These are phyloP conservation scores for Sminthurides aquaticus DNA, from an alignment of 2,888 invertebrate species.

Conservation along the genomic window DNA sequence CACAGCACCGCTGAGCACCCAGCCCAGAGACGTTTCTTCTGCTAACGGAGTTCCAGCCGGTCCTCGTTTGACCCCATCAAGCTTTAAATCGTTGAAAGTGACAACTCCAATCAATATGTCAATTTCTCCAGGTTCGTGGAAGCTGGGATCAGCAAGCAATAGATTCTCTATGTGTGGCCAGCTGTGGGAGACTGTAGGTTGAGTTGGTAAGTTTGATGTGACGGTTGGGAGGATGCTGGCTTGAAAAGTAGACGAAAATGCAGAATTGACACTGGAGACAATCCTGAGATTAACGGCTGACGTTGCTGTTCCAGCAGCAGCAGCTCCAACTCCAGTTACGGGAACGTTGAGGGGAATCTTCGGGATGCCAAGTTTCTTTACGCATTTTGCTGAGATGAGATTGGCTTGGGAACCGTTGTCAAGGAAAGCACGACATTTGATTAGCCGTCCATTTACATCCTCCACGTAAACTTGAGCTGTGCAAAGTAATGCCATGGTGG, in stretches of 20 bases:
- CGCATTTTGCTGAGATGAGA: slow-evolving; percentile 1
- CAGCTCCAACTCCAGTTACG: not conserved
- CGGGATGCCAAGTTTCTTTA: not conserved
- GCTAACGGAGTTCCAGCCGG: not conserved
- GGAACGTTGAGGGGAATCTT: not conserved
- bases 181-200: not conserved
- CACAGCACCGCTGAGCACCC: not conserved
- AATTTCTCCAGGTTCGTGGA: slow-evolving; percentile 7
- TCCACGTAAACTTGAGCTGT: slow-evolving; percentile 5
- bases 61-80: not conserved
- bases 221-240: not conserved
- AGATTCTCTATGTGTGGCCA: slow-evolving; percentile 4
- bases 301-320: not conserved
- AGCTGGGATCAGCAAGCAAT: slow-evolving; percentile 15
- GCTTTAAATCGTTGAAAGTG: not conserved
- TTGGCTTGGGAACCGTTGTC: slow-evolving; percentile 9
- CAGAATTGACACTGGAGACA: not conserved
- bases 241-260: not conserved
- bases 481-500: not conserved
- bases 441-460: not conserved
- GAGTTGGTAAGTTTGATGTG: not conserved
- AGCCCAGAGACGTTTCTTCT: slow-evolving; percentile 1
- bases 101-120: slow-evolving; percentile 15
- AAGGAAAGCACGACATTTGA: slow-evolving; percentile 5
- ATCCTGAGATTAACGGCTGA: not conserved